Conservation (phyloP, 2,797 vertebrate species). For the Iguana delicatissima region DNA sequence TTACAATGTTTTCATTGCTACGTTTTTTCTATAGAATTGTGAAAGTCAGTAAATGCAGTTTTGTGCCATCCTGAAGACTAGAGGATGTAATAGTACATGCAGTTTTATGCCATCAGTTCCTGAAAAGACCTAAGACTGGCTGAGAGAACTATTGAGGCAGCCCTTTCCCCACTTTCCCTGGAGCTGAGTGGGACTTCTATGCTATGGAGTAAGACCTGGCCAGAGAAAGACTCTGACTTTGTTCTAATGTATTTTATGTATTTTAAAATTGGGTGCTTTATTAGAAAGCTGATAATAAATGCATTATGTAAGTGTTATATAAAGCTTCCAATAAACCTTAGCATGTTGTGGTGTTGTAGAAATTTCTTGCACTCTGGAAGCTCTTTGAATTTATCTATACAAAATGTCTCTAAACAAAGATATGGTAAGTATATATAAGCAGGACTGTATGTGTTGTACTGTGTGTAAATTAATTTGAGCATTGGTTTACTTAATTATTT, state of each 20-base stretch:
- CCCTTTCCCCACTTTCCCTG: not conserved
- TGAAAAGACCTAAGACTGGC: not conserved
- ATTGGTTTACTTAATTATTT: not conserved
- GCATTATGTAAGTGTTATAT: not conserved
- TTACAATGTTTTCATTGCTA: not conserved
- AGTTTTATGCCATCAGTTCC: not conserved
- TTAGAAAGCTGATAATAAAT: not conserved
- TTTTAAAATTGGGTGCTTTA: not conserved
- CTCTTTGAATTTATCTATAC: not conserved
- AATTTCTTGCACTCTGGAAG: not conserved
- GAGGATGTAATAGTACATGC: not conserved
- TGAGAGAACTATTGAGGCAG: too few relatives aligned
- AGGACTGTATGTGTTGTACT: too few relatives aligned
- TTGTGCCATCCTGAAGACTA: not conserved
- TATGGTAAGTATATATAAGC: too few relatives aligned
- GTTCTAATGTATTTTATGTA: not conserved
- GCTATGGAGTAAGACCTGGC: not conserved
- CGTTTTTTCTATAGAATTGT: not conserved
- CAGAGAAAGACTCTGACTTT: not conserved
- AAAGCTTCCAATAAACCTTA: not conserved
- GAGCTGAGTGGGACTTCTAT: not conserved
- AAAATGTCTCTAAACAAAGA: not conserved
- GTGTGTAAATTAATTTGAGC: too few relatives aligned
- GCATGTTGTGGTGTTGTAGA: too few relatives aligned
- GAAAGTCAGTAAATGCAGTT: not conserved